Evolutionary conservation across 23 tunicate species (phyloP).

Genomic region (Oikopleura vanhoeffeni): DNA sequence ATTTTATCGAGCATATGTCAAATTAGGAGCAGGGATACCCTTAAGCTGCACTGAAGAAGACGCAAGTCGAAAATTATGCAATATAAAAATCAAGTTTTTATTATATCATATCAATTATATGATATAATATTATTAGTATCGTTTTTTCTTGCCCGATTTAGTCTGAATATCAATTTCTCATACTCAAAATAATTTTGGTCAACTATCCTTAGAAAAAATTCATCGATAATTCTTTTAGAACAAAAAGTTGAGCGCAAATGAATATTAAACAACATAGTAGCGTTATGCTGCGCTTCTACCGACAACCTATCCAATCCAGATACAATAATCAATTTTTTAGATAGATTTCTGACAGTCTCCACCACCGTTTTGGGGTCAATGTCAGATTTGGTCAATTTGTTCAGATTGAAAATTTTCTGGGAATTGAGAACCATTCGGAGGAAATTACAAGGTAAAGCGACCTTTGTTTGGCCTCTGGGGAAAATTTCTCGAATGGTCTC

Average conservation of each 20-base stretch:
- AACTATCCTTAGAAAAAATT: conserved; percentile 47
- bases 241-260: conserved; percentile 90
- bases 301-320: conserved; percentile 75
- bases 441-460: conserved; percentile 84
- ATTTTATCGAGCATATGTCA: too few relatives aligned
- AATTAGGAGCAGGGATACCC: too few relatives aligned
- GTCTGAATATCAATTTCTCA: too few relatives aligned
- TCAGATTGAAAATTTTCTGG: conserved; percentile 79
- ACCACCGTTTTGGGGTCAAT: conserved; percentile 66
- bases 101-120: too few relatives aligned
- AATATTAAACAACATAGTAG: conserved; percentile 82
- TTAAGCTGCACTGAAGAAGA: too few relatives aligned
- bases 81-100: too few relatives aligned
- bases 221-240: conserved; percentile 84
- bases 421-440: conserved; percentile 85
- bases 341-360: conserved; percentile 64
- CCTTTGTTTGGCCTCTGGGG: conserved; percentile 83
- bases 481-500: conserved; percentile 66
- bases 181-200: too few relatives aligned
- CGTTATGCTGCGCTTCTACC: conserved; percentile 90
- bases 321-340: conserved; percentile 72
- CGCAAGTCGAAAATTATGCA: too few relatives aligned
- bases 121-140: too few relatives aligned
- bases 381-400: conserved; percentile 40
- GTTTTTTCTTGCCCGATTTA: too few relatives aligned